Conservation (phyloP, 1,140 invertebrate genomes). For the Pogonognathellus flavescens region DNA sequence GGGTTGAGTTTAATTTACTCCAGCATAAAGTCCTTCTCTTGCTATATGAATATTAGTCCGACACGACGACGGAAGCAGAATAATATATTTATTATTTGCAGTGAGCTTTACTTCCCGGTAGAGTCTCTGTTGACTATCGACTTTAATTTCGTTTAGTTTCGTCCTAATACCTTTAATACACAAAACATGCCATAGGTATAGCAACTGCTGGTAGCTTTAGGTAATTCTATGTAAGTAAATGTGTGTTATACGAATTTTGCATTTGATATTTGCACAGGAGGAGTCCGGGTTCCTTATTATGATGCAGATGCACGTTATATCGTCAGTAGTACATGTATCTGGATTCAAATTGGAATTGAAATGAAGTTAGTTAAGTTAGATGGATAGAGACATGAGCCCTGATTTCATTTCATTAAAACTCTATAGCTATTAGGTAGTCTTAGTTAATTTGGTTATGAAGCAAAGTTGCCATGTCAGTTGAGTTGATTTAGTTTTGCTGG, state of each 20-base stretch:
- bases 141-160: background rate
- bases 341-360: conserved; percentile 45
- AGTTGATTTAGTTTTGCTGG: conserved; percentile 6
- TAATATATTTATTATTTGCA: background rate
- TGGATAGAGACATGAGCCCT: conserved; percentile 42
- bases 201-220: too few relatives aligned
- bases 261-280: too few relatives aligned
- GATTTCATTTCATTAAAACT: conserved; percentile 60
- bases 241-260: too few relatives aligned
- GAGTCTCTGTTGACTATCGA: background rate
- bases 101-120: background rate
- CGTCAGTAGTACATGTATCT: background rate
- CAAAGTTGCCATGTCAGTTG: conserved; percentile 10
- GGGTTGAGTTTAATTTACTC: too few relatives aligned
- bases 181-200: background rate
- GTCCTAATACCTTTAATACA: background rate
- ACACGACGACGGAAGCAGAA: background rate
- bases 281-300: too few relatives aligned
- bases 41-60: background rate
- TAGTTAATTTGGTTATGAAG: conserved; percentile 41
- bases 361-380: conserved; percentile 35
- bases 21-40: too few relatives aligned
- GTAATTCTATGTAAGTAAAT: background rate
- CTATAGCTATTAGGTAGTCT: conserved; percentile 48
- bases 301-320: background rate